Percentiles rank a stretch among this genome's conserved stretches.
Evolutionary conservation across 2,113 vertebrate genomes (phyloP).

Genomic region (Polypterus bichir): DNA sequence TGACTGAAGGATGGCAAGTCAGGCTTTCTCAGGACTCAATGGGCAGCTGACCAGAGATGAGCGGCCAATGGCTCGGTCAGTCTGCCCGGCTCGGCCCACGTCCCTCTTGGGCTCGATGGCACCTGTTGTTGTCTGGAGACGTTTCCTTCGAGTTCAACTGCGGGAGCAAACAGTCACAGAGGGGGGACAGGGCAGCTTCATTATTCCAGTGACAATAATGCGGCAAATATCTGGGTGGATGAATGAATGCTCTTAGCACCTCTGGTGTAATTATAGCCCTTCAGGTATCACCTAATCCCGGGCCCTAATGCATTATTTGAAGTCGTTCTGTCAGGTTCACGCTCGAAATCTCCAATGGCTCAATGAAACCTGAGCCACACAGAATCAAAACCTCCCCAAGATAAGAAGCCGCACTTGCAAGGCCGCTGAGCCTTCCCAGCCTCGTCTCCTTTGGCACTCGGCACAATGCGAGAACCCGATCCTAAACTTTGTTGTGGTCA

Average conservation of each 20-base stretch:
- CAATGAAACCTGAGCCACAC: slow-evolving; percentile 21
- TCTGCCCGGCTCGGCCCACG: too few relatives aligned
- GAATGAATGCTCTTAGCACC: slow-evolving; percentile 35
- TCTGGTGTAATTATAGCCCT: slow-evolving; percentile 36
- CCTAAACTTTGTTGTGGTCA: slow-evolving; percentile 21
- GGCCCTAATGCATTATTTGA: slow-evolving; percentile 25
- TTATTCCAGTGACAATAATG: slow-evolving; percentile 27
- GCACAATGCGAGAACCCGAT: slow-evolving; percentile 30
- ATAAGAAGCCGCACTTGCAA: slow-evolving; percentile 9
- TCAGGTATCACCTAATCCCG: slow-evolving; percentile 34
- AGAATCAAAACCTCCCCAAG: slow-evolving; percentile 13
- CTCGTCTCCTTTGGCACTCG: slow-evolving; percentile 20
- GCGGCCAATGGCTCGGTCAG: too few relatives aligned
- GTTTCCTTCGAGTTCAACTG: slow-evolving; percentile 26
- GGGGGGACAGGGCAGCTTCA: slow-evolving; percentile 26
- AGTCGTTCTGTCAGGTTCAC: slow-evolving; percentile 25
- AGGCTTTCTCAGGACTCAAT: too few relatives aligned
- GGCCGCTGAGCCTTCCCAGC: slow-evolving; percentile 12
- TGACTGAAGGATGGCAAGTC: not conserved
- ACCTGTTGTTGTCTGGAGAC: slow-evolving; percentile 26
- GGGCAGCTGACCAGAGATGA: too few relatives aligned
- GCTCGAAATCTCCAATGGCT: slow-evolving; percentile 20
- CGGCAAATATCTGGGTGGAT: slow-evolving; percentile 28
- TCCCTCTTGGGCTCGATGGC: not conserved
- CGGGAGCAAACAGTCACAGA: slow-evolving; percentile 23